phyloP scores from a whole-genome alignment of 2,797 vertebrate species.

The Corythornis leucogaster region DNA sequence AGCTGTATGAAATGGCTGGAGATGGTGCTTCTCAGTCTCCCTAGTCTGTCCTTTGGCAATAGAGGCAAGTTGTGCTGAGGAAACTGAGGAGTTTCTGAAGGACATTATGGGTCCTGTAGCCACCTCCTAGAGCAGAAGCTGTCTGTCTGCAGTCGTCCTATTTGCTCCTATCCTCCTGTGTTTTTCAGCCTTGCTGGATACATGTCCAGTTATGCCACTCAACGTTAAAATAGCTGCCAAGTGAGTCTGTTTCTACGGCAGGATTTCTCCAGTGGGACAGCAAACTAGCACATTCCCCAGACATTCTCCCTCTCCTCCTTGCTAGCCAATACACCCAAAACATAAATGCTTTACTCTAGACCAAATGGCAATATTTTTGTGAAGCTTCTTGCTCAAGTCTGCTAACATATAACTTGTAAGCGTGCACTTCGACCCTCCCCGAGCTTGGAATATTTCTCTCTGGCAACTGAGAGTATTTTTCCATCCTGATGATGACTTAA shows the following conservation, averaged over 20 bases:
- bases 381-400: background rate
- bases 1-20: background rate
- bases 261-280: background rate
- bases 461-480: conserved; percentile 49
- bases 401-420: conserved; percentile 36
- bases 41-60: background rate
- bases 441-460: background rate
- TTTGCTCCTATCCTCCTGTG: background rate
- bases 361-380: conserved; percentile 35
- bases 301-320: background rate
- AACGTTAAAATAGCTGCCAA: background rate
- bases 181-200: background rate
- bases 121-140: background rate
- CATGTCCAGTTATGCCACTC: background rate
- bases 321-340: background rate
- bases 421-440: background rate
- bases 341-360: background rate
- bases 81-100: background rate
- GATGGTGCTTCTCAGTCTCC: background rate
- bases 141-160: background rate
- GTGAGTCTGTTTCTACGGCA: background rate
- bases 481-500: conserved; percentile 30
- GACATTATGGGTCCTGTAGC: background rate
- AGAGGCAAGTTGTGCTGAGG: background rate
- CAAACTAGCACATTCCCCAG: background rate